These are phyloP conservation scores for Eueides isabella DNA, from an alignment of 1,140 invertebrate species.

Conservation along the genomic window DNA sequence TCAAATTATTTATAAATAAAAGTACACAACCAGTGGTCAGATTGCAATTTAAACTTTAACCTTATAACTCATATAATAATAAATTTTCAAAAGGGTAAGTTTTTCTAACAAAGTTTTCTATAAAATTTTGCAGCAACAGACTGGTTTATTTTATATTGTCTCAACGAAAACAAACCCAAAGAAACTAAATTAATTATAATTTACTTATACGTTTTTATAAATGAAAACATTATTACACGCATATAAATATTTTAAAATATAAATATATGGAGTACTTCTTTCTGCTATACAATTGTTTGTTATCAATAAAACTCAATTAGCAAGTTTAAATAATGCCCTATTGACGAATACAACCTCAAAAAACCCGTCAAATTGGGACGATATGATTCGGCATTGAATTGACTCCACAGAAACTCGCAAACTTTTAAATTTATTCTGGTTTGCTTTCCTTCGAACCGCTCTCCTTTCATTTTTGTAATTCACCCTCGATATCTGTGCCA, in stretches of 20 bases:
- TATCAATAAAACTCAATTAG: slow-evolving; percentile 35
- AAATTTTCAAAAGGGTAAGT: slow-evolving; percentile 7
- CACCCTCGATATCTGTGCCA: slow-evolving; percentile 29
- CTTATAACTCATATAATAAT: not conserved
- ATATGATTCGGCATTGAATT: slow-evolving; percentile 47
- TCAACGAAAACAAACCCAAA: not conserved
- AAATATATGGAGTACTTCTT: not conserved
- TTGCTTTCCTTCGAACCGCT: slow-evolving; percentile 39
- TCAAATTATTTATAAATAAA: slow-evolving; percentile 23
- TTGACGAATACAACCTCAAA: slow-evolving; percentile 35
- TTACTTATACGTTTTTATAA: not conserved
- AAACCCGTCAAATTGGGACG: slow-evolving; percentile 43
- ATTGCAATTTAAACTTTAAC: slow-evolving; percentile 27
- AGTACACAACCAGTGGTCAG: slow-evolving; percentile 34
- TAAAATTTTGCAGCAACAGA: not conserved
- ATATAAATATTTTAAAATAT: not conserved
- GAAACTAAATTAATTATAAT: not conserved
- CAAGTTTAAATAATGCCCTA: slow-evolving; percentile 34
- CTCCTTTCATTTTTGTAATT: slow-evolving; percentile 46
- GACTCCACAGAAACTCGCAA: slow-evolving; percentile 42
- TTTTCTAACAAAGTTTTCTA: slow-evolving; percentile 1
- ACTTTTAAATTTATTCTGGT: slow-evolving; percentile 51
- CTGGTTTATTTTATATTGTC: not conserved
- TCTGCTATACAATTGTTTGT: slow-evolving; percentile 16
- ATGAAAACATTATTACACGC: not conserved